These are phyloP conservation scores for Entomobrya multifasciata DNA, from an alignment of 2,888 invertebrate species.

Conservation along the genomic window DNA sequence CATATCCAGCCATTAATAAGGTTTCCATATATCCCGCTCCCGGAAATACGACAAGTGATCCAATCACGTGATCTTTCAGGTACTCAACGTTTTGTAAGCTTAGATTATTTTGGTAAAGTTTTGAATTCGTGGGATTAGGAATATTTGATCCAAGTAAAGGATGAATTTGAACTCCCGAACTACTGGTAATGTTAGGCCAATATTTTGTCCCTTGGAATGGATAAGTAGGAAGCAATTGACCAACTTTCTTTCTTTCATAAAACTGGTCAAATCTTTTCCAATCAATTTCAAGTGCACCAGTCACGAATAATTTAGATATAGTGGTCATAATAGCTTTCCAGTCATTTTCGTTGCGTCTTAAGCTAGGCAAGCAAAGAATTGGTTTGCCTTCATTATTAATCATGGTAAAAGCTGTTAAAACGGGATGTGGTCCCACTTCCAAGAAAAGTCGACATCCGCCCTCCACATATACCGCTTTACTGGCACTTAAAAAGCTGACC, in stretches of 20 bases:
- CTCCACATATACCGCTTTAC: conserved; percentile 26
- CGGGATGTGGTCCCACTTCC: conserved; percentile 75
- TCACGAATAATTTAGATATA: conserved; percentile 59
- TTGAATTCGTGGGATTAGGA: conserved; percentile 54
- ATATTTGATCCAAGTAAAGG: conserved; percentile 66
- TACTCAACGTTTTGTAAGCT: conserved; percentile 27
- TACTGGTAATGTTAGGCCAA: conserved; percentile 47
- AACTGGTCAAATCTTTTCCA: conserved; percentile 66
- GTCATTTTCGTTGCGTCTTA: conserved; percentile 67
- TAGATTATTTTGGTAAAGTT: conserved; percentile 54
- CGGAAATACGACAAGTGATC: conserved; percentile 54
- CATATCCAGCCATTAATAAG: conserved; percentile 60
- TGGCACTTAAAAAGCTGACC: conserved; percentile 68
- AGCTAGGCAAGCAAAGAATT: conserved; percentile 66
- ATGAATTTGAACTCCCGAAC: conserved; percentile 38
- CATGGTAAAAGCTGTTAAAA: conserved; percentile 72
- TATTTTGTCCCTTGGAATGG: conserved; percentile 68
- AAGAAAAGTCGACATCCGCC: conserved; percentile 60
- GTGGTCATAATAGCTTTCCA: conserved; percentile 55
- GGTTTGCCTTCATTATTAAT: conserved; percentile 36
- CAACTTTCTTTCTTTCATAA: conserved; percentile 49
- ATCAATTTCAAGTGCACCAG: conserved; percentile 61
- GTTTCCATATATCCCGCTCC: conserved; percentile 70
- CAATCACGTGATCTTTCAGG: conserved; percentile 69
- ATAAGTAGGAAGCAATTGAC: conserved; percentile 61